Percentiles rank a stretch among this genome's conserved stretches.
Evolutionary conservation across 2,888 invertebrate species (phyloP).

Genomic region (Trichogramma dendrolimi): DNA sequence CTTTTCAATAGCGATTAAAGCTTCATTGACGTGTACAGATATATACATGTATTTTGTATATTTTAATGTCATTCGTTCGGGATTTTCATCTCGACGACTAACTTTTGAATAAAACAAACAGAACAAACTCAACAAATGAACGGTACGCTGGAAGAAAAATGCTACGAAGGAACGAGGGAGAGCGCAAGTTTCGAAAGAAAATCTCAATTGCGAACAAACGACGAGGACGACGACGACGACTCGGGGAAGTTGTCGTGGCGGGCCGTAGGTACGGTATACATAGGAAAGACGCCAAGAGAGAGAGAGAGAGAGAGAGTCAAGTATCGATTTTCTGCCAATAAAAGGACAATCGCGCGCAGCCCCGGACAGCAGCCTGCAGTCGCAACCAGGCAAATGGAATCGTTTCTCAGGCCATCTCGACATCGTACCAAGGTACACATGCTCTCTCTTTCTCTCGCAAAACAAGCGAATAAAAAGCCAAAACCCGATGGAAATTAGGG

Average conservation of each 20-base stretch:
- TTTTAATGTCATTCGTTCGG: no score
- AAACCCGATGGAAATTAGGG: no score
- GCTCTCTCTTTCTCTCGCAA: not conserved
- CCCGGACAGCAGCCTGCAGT: not conserved
- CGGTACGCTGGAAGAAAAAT: not conserved
- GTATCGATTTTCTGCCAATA: slow-evolving; percentile 22
- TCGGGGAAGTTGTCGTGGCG: no score
- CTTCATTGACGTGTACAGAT: no score
- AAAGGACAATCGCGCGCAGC: slow-evolving; percentile 17
- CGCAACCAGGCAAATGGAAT: slow-evolving; percentile 15
- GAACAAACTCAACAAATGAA: not conserved
- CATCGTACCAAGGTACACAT: no score
- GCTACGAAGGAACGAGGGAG: not conserved
- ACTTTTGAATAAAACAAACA: not conserved
- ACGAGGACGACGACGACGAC: no score
- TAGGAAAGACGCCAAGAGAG: not conserved
- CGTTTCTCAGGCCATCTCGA: not conserved
- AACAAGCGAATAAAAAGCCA: no score
- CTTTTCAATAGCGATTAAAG: no score
- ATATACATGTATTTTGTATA: no score
- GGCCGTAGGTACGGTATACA: no score
- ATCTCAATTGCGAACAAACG: no score
- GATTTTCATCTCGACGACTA: no score
- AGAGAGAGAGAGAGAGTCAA: not conserved
- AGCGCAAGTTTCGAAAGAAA: not conserved